These are phyloP conservation scores for Heliocidaris tuberculata DNA, from an alignment of 35 echinoderm and acorn worm species.

Conservation along the genomic window DNA sequence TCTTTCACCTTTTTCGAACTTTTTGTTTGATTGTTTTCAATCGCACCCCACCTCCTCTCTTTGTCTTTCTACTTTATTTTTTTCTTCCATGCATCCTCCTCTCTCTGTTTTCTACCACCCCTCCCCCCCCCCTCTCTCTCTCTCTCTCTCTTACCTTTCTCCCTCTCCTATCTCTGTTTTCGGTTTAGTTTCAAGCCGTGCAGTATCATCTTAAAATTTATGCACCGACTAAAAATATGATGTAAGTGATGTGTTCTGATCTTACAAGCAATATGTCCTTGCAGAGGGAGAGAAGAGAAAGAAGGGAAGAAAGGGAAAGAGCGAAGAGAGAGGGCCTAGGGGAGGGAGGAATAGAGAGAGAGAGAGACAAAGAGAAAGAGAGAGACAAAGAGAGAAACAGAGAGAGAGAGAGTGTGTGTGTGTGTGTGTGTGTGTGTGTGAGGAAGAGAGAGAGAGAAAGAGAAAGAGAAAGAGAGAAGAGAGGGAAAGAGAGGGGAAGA, in stretches of 20 bases:
- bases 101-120: not conserved
- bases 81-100: not conserved
- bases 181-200: too few species aligned
- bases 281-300: not conserved
- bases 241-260: not conserved
- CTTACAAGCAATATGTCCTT: not conserved
- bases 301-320: not conserved
- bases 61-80: too few species aligned
- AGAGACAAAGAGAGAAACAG: not conserved
- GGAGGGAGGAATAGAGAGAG: not conserved
- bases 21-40: too few species aligned
- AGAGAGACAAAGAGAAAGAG: not conserved
- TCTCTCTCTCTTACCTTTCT: not conserved
- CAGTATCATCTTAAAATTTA: too few species aligned
- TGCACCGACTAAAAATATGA: too few species aligned
- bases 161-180: not conserved
- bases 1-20: too few species aligned
- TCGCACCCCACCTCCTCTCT: too few species aligned
- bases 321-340: not conserved
- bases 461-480: not conserved
- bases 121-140: not conserved
- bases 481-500: not conserved
- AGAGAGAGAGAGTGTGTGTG: too few species aligned
- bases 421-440: too few species aligned
- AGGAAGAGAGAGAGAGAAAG: not conserved